A percentile compares a stretch with the other conserved stretches of the same genome.
Evolutionary conservation across 2,113 vertebrate species (phyloP).

Genomic region (Phaethornis superciliosus): DNA sequence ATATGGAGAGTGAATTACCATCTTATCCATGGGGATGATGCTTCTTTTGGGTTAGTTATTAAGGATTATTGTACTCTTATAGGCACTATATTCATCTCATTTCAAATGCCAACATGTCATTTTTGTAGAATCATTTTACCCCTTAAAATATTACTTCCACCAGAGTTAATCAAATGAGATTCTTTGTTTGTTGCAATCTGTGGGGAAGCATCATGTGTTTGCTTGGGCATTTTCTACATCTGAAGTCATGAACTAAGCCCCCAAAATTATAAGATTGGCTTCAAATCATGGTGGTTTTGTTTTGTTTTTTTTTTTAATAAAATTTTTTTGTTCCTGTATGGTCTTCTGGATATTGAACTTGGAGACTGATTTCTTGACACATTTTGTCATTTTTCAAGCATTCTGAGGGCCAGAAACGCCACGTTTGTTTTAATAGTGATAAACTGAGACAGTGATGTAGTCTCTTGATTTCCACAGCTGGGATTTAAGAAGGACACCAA

Average conservation of each 20-base stretch:
- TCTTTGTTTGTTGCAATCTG: constrained; percentile 25
- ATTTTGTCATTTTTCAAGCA: neutral
- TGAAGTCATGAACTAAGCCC: neutral
- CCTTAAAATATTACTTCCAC: constrained; percentile 57
- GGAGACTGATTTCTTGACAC: neutral
- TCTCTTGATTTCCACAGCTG: constrained; percentile 12
- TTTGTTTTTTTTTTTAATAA: neutral
- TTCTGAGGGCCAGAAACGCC: neutral
- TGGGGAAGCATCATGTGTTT: constrained; percentile 5
- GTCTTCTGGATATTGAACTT: neutral
- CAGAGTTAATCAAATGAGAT: constrained; percentile 59
- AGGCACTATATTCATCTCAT: constrained; percentile 58
- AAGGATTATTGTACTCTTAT: constrained; percentile 69
- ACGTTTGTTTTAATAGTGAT: constrained; percentile 18
- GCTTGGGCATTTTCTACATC: constrained; percentile 2
- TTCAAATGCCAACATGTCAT: constrained; percentile 65
- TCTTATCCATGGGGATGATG: constrained; percentile 58
- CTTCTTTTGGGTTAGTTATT: constrained; percentile 69
- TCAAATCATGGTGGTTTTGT: neutral
- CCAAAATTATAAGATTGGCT: neutral
- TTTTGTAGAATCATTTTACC: constrained; percentile 44
- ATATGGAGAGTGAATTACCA: constrained; percentile 54
- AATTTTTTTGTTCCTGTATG: constrained; percentile 21
- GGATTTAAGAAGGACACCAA: constrained; percentile 3
- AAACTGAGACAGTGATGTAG: constrained; percentile 10